Evolutionary conservation across 1,140 invertebrate species (phyloP), one percentile per base, ranked within the genome.

Genomic region (Stratiolaelaps scimitus): DNA sequence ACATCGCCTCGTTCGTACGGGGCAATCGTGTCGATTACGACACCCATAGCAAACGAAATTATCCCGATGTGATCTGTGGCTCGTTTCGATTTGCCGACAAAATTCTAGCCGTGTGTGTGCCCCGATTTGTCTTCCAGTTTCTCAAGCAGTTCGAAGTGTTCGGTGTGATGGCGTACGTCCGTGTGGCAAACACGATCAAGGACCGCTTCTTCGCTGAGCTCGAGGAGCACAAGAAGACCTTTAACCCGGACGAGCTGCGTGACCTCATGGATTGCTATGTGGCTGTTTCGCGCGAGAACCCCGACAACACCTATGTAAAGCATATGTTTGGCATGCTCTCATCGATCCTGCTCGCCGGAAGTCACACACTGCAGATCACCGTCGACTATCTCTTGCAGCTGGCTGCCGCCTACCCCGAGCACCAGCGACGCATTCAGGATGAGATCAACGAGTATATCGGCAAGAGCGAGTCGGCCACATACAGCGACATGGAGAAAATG

Each of bases 211-310:
- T 34, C 4, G 53, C 26, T 23, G 53, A 60, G 26, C 34, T 60
- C 15, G 53, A 60, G 20, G 17, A 19, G 13, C 53, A 60, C 53
- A 60, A 60, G 23, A 17, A 26, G 53, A 60, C 53, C 4, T 15
- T 60, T 23, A 60, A 60, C 10, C 53, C 53, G 26, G 53, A 60
- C 20, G 53, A 40, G 17, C 29, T 30, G 47, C n/a, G 56, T 15
- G 64, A 65, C 69, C 64, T 68, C 67, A 71, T 43, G 34, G 23
- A 67, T 40, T 70, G 64, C 65, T 68, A 48, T 65, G 66, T 23
- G 43, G 20, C 26, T 10, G 53, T 34, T n/a, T 60, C 53, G 2
- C 13, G 26, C 15, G 53, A 60, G 26, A 34, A 60, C 10, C 53
- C 53, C 26, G 20, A 60, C 23, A 60, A 60, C 23, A 29, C 53